Evolutionary conservation across 1,140 invertebrate species (phyloP).

Genomic region (Idris sp.): DNA sequence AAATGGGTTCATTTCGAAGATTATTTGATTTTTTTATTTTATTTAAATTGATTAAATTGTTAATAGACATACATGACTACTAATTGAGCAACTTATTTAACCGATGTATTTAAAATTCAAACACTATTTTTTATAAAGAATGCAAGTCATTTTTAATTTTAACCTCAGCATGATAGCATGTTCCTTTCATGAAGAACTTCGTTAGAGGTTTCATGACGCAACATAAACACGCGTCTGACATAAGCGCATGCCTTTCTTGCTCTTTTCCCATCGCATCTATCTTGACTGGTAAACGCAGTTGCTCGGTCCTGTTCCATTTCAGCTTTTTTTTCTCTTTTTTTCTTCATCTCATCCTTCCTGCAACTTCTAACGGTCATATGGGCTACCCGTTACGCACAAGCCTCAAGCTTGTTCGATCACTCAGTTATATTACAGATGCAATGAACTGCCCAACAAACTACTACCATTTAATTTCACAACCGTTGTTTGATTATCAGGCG

Average conservation of each 20-base stretch:
- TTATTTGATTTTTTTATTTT: too few relatives aligned
- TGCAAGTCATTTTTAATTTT: conserved; percentile 31
- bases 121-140: too few relatives aligned
- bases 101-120: too few relatives aligned
- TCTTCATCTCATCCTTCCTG: conserved; percentile 50
- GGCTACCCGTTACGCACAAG: conserved; percentile 60
- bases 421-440: conserved; percentile 59
- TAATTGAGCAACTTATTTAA: too few relatives aligned
- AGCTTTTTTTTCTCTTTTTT: conserved; percentile 48
- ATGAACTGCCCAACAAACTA: conserved; percentile 38
- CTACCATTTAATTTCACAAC: too few relatives aligned
- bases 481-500: conserved; percentile 23
- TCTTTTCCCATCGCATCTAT: conserved; percentile 60
- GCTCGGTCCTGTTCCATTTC: conserved; percentile 57
- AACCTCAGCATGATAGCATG: conserved; percentile 9
- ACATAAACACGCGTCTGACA: conserved; percentile 53
- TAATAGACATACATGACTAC: too few relatives aligned
- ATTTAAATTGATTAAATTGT: too few relatives aligned
- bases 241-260: conserved; percentile 47
- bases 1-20: too few relatives aligned
- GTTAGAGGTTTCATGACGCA: conserved; percentile 36
- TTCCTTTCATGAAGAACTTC: conserved; percentile 24
- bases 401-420: conserved; percentile 52
- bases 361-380: conserved; percentile 57
- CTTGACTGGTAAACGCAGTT: conserved; percentile 49